Base-by-base conservation (phyloP, 2,113 vertebrate genomes). In the Chitala chitala region DNA sequence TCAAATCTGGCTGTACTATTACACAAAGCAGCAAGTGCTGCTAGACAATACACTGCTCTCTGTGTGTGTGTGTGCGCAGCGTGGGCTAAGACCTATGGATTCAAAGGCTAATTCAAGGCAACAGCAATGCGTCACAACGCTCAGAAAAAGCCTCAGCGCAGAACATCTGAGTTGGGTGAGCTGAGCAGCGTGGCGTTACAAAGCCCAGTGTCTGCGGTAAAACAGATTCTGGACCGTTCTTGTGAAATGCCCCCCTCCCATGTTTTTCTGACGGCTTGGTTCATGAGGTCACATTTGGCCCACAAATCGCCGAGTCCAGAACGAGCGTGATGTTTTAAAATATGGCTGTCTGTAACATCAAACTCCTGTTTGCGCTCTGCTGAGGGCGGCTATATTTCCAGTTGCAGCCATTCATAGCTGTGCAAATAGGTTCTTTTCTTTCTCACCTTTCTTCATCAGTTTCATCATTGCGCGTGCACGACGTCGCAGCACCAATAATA, bases 1-100 rank as follows among this genome's bases (percentile, higher is more conserved):
- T 46, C 20, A 31, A 29, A 69, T 69, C 64, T 69, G 24, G 26
- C 64, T 22, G 10, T 44, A 22, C 63, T 59, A 61, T 48, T 73
- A 50, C 17, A 38, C 38, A 59, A 17, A 36, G 24, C 17, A 17
- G 61, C 50, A 10, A 26, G 58, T 5, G n/a, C 10, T 20, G 12
- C 40, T 72, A 46, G 31, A 48, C 71, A 33, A 17, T 33, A 22
- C 17, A 38, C 71, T 20, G 55, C 38, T 72, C 44, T 56, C 38
- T 1, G 15, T 36, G 54, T 22, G 38, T 59, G 59, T 15, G 26
- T 29, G 46, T 36, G 17, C 38, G 15, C 9, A 50, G 40, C 24
- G 42, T 8, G 15, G 17, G 15, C 24, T 51, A 17, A 9, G 17
- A 17, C n/a, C 13, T 22, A 51, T n/a, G 58, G 20, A 51, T 42